Base-by-base conservation (phyloP, 2,113 vertebrate genomes). In the Orthonyx spaldingii region DNA sequence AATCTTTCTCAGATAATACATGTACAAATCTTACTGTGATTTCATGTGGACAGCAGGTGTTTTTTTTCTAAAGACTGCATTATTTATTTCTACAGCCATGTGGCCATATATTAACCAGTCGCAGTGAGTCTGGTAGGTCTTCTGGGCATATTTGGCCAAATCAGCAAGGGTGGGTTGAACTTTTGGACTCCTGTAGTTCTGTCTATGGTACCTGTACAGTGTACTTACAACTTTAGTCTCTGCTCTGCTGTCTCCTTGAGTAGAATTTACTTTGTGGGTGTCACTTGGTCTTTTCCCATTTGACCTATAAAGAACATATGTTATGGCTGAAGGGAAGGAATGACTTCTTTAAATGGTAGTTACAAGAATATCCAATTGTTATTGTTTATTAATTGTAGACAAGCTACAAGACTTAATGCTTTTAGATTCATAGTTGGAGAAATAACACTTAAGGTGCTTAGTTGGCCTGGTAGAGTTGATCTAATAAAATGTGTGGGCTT, bases 241-340 rank as follows among this genome's bases (percentile, higher is more conserved):
- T 84, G 13, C n/a, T 88, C 17, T 85, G 17, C 33, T 83, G 50
- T 60, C 60, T 89, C 12, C 26, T 26, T 69, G 53, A 75, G 28
- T 63, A 61, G 65, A 92, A 65, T 96, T 96, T 94, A 74, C 79
- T 96, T 93, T 80, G 50, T 93, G 75, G 59, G 75, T 77, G 68
- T 89, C 33, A 20, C 68, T 70, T 61, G 32, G 5, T 79, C 4
- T 53, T 87, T 23, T 75, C 64, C 63, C 13, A 32, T 42, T 53
- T 81, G 39, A 50, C 32, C 18, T 28, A 1, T 41, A 27, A 13
- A 41, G 72, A 55, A 23, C 39, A 10, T 27, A 46, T 2, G 2
- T 19, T 95, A 77, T 57, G 84, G 24, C 17, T 74, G 28, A 85
- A 82, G 26, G 20, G 53, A 75, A 61, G 19, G 32, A 79, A 41